Percentiles rank a stretch among this genome's conserved stretches.
phyloP scores from a whole-genome alignment of 2,797 vertebrate species.

The Arctocebus calabarensis region DNA sequence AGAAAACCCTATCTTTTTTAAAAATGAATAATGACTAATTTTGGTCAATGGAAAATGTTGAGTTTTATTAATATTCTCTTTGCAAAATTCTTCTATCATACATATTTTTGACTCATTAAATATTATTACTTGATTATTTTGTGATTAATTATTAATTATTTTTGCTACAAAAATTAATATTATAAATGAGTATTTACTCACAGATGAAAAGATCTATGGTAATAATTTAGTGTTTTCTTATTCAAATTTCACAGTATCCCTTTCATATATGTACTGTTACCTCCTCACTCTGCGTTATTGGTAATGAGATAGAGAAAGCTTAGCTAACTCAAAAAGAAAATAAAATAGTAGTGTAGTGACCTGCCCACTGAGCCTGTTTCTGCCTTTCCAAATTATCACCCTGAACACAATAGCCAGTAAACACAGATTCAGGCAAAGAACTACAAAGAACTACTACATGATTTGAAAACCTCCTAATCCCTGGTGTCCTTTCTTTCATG shows the following conservation, averaged over 20 bases:
- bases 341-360: not conserved
- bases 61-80: not conserved
- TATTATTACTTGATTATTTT: not conserved
- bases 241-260: not conserved
- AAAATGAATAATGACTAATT: not conserved
- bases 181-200: not conserved
- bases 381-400: not conserved
- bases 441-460: fast-evolving
- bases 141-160: constrained; percentile 4
- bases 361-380: not conserved
- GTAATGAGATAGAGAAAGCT: not conserved
- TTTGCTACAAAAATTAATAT: not conserved
- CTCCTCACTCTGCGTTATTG: not conserved
- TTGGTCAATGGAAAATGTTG: not conserved
- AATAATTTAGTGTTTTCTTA: not conserved
- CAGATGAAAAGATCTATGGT: not conserved
- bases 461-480: not conserved
- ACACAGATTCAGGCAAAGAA: not conserved
- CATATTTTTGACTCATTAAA: not conserved
- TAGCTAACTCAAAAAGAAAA: not conserved
- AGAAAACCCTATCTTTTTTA: not conserved
- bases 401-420: too few relatives aligned
- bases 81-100: not conserved
- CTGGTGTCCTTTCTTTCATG: not conserved
- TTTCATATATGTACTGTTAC: fast-evolving